Evolutionary conservation across 2,113 vertebrate genomes (phyloP).

Genomic region (Scartelaos histophorus): DNA sequence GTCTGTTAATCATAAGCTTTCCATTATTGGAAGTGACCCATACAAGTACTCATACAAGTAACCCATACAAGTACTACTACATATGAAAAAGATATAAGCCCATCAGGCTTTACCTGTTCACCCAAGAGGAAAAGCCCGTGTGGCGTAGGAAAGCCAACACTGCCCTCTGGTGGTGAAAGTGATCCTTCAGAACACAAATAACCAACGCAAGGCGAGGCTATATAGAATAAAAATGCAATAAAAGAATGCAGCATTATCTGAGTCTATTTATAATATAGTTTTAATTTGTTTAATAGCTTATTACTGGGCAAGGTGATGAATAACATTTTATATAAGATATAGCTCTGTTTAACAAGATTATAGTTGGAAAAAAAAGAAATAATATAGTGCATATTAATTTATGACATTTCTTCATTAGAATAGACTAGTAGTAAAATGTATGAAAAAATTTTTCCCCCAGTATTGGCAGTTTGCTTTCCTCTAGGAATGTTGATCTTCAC

Average conservation of each 20-base stretch:
- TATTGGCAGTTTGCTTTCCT: background rate
- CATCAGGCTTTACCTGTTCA: background rate
- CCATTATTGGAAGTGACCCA: background rate
- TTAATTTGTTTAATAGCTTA: too few species aligned
- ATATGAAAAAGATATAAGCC: background rate
- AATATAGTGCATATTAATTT: background rate
- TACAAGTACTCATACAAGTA: background rate
- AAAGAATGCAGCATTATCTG: too few species aligned
- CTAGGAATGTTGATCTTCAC: background rate
- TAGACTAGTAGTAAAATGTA: too few species aligned
- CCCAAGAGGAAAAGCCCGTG: background rate
- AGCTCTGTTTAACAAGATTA: too few species aligned
- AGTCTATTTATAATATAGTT: too few species aligned
- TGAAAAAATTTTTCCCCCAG: background rate
- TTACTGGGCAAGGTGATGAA: too few species aligned
- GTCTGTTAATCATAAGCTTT: conserved; percentile 44
- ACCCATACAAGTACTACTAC: background rate
- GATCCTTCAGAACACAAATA: background rate
- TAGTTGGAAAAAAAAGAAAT: too few species aligned
- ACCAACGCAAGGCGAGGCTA: conserved; percentile 1
- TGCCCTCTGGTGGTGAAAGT: conserved; percentile 68
- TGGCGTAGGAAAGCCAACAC: conserved; percentile 30
- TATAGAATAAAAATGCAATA: background rate
- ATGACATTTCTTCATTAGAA: background rate
- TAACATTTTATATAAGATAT: too few species aligned